Conservation (phyloP, 2,113 vertebrate genomes). For the Ancistrus triradiatus region DNA sequence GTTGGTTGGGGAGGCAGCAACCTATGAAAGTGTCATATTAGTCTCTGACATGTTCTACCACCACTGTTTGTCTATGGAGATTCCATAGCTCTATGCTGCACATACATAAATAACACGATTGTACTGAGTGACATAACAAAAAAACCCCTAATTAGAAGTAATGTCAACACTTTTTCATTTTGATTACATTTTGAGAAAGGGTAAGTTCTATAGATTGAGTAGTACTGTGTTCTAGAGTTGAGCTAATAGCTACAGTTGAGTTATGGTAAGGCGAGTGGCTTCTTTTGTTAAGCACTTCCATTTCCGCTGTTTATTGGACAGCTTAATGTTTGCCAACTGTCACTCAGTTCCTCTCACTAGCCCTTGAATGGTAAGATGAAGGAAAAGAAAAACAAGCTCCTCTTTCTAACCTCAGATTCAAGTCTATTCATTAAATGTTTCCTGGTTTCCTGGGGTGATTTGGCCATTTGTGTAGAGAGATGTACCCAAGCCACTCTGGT, state of each 20-base stretch:
- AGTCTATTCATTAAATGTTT: conserved; percentile 24
- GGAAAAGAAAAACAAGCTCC: conserved; percentile 7
- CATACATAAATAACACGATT: too few species aligned
- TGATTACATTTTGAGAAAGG: too few species aligned
- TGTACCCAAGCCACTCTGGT: conserved; percentile 29
- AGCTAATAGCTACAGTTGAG: conserved; percentile 1
- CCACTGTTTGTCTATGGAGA: too few species aligned
- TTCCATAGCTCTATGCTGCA: too few species aligned
- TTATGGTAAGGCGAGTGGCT: neutral
- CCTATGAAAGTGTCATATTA: too few species aligned
- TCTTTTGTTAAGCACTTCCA: neutral
- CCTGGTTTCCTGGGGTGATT: conserved; percentile 23
- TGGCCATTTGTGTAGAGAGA: conserved; percentile 25
- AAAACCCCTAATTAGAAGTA: too few species aligned
- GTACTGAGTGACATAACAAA: too few species aligned
- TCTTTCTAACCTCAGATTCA: conserved; percentile 14
- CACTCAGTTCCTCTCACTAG: conserved; percentile 7
- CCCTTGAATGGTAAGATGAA: conserved; percentile 8
- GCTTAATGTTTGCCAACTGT: conserved; percentile 1
- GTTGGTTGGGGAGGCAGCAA: too few species aligned
- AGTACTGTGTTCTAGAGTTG: neutral
- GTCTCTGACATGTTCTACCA: too few species aligned
- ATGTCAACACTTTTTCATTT: too few species aligned
- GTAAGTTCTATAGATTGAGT: too few species aligned
- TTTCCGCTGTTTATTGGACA: conserved; percentile 13